phyloP scores from a whole-genome alignment of 2,113 vertebrate genomes.

The Nannospalax galili region DNA sequence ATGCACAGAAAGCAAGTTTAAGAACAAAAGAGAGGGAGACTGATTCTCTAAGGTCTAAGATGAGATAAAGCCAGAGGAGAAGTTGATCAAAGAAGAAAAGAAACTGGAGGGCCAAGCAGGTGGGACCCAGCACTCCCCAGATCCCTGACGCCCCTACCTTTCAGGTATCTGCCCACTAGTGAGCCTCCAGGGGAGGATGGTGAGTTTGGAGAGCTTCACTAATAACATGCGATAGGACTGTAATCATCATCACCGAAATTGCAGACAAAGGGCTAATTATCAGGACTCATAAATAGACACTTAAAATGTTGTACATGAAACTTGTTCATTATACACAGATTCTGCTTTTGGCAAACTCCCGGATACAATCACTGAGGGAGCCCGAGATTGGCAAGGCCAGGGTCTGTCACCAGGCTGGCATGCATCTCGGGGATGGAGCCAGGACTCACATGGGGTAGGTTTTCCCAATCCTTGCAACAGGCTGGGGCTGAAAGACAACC shows the following conservation, averaged over 20 bases:
- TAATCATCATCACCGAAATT: slow-evolving; percentile 61
- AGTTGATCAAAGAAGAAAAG: background rate
- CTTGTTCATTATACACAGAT: slow-evolving; percentile 76
- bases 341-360: slow-evolving; percentile 61
- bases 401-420: slow-evolving; percentile 54
- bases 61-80: background rate
- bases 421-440: slow-evolving; percentile 37
- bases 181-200: slow-evolving; percentile 15
- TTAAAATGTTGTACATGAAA: slow-evolving; percentile 77
- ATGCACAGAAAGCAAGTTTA: background rate
- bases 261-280: slow-evolving; percentile 84
- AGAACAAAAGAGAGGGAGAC: slow-evolving; percentile 6
- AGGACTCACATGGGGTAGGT: background rate
- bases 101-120: background rate
- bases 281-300: slow-evolving; percentile 77
- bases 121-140: background rate
- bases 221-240: slow-evolving; percentile 59
- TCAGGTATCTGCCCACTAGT: slow-evolving; percentile 52
- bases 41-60: background rate
- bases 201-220: slow-evolving; percentile 65
- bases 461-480: background rate
- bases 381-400: slow-evolving; percentile 53
- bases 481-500: background rate
- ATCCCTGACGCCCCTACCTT: background rate
- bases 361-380: slow-evolving; percentile 50